Evolutionary conservation across 2,888 invertebrate species (phyloP), one percentile per base, ranked within the genome.

Genomic region (Drosophila peninsularis): DNA sequence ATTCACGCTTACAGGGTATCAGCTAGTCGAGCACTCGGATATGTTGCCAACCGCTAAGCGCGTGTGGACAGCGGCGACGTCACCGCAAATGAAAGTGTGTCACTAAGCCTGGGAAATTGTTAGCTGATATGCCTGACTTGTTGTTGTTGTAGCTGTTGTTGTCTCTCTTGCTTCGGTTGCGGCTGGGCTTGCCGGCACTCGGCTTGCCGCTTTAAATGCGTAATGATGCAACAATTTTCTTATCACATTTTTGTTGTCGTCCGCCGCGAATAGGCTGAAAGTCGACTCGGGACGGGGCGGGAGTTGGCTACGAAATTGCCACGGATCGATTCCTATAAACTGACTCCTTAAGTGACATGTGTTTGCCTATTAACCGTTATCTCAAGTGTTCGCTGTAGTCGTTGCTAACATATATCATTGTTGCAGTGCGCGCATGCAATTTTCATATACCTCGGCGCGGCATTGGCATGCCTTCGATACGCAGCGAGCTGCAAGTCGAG

Each of bases 181-280:
- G 39, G 58, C 50, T 63, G 47, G 21, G 36, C 56, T 52, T 57
- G 56, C 62, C 56, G 70, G 50, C 55, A 49, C n/a, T n/a, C 24
- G n/a, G 27, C 27, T 47, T n/a, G 11, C 32, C 66, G 60, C 73
- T 72, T 75, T 71, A 65, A 79, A 71, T 80, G 72, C 83, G 72
- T 82, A 84, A 84, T 84, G 87, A 87, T 84, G 87, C 87, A 84
- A 83, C 86, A 82, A 84, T 87, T 84, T 84, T 87, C 83, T 87
- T 84, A 83, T 83, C 87, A 78, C 84, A 80, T 70, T 71, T 57
- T 62, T 55, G 68, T 65, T 75, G 75, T 62, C 68, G 56, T 75
- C 62, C 65, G 10, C 60, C 54, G 58, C 58, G 55, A 63, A 63
- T 63, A 64, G 54, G 47, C 54, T 69, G 75, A 56, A 66, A 55